Percentiles rank a stretch among this genome's conserved stretches.
Evolutionary conservation across 2,113 vertebrate genomes (phyloP).

Genomic region (Zeus faber): DNA sequence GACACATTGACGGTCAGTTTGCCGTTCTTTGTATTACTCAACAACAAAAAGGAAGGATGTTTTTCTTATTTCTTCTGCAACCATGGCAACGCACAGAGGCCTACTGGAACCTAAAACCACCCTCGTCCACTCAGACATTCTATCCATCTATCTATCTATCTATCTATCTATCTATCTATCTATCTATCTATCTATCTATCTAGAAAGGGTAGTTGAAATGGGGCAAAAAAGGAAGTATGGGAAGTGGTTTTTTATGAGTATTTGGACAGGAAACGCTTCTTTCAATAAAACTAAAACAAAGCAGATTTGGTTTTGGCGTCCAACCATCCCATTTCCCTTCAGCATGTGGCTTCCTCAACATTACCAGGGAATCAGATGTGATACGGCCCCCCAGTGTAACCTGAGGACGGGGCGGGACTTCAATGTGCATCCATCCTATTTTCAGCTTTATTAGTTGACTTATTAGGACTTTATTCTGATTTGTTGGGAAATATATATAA

Average conservation of each 20-base stretch:
- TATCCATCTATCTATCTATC: background rate
- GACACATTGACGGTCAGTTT: conserved; percentile 31
- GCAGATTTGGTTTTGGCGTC: conserved; percentile 47
- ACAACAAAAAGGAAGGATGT: conserved; percentile 20
- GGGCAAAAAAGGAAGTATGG: background rate
- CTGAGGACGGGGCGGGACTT: too few species aligned
- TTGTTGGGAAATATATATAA: too few species aligned
- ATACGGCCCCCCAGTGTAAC: too few species aligned
- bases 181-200: background rate
- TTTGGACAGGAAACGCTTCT: conserved; percentile 42
- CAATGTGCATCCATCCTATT: too few species aligned
- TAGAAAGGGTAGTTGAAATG: background rate
- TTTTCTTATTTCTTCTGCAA: conserved; percentile 14
- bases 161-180: background rate
- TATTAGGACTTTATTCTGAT: too few species aligned
- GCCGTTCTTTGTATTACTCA: background rate
- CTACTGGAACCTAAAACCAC: background rate
- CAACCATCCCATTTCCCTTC: too few species aligned
- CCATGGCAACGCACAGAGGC: conserved; percentile 13
- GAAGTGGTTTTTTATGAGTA: conserved; percentile 1
- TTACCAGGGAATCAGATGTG: too few species aligned
- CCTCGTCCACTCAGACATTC: too few species aligned
- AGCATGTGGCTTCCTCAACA: too few species aligned
- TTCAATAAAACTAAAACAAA: conserved; percentile 44
- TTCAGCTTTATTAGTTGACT: too few species aligned